These are phyloP conservation scores for Rhizoglyphus robini DNA, from an alignment of 1,140 invertebrate genomes.

Conservation along the genomic window DNA sequence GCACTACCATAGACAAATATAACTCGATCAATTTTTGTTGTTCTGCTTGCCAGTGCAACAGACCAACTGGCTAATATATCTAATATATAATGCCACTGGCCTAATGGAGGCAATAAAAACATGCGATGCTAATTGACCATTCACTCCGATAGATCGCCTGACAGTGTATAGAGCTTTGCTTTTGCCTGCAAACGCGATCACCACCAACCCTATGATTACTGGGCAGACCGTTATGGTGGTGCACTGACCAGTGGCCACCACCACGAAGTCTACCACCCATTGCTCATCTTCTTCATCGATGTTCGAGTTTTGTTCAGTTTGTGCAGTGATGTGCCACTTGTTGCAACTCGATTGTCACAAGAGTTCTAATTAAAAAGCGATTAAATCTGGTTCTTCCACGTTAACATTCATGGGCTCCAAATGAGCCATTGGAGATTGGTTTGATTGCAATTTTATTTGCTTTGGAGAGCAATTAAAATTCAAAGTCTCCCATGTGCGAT, in stretches of 20 bases:
- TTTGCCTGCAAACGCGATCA: not conserved
- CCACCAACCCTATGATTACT: not conserved
- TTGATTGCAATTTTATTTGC: too few species aligned
- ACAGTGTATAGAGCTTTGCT: not conserved
- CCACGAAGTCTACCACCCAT: not conserved
- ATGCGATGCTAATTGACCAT: not conserved
- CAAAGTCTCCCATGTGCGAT: too few species aligned
- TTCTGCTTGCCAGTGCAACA: too few species aligned
- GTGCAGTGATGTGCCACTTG: not conserved
- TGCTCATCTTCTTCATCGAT: not conserved
- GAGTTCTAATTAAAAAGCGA: not conserved
- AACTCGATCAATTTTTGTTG: too few species aligned
- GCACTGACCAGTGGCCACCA: not conserved
- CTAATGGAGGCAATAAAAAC: too few species aligned
- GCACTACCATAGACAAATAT: too few species aligned
- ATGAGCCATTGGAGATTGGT: not conserved
- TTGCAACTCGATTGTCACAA: not conserved
- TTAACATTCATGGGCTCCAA: not conserved
- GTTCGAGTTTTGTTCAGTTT: not conserved
- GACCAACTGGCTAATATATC: too few species aligned
- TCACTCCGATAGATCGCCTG: not conserved
- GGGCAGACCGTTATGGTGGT: not conserved
- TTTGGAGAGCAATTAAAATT: too few species aligned
- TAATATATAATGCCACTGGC: too few species aligned
- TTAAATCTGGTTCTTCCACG: not conserved